phyloP scores from a whole-genome alignment of 2,888 invertebrate species.

The Thymelicus lineola region DNA sequence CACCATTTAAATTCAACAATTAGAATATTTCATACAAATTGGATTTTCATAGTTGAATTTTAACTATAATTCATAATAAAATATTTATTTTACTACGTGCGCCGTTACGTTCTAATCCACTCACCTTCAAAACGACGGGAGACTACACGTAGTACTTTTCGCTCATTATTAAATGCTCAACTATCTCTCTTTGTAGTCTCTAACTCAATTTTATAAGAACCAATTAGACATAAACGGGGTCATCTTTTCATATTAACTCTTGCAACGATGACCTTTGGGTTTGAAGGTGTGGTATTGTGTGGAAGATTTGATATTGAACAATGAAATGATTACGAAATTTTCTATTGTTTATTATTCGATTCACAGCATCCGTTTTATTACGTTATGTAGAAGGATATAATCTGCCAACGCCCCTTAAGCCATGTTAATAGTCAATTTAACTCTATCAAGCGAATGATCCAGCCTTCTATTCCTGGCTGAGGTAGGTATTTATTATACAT shows the following conservation, averaged over 20 bases:
- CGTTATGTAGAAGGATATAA: neutral
- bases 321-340: slow-evolving; percentile 2
- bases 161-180: slow-evolving; percentile 46
- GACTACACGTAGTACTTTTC: slow-evolving; percentile 44
- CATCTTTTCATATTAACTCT: slow-evolving; percentile 16
- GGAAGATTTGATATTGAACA: slow-evolving; percentile 1
- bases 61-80: too few species aligned
- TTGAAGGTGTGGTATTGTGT: slow-evolving; percentile 18
- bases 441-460: too few species aligned
- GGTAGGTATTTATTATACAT: too few species aligned
- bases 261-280: slow-evolving; percentile 22
- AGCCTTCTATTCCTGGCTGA: too few species aligned
- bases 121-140: slow-evolving; percentile 43
- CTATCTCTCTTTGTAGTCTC: slow-evolving; percentile 42
- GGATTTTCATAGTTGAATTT: too few species aligned
- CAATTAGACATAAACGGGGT: slow-evolving; percentile 40
- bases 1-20: too few species aligned
- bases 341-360: neutral
- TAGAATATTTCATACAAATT: too few species aligned
- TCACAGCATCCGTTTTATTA: slow-evolving; percentile 1
- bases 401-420: neutral
- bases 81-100: slow-evolving; percentile 17
- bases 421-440: too few species aligned
- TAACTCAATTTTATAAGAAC: slow-evolving; percentile 40
- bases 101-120: slow-evolving; percentile 42